phyloP scores from a whole-genome alignment of 2,888 invertebrate species.

The Venustoraphidia nigricollis region DNA sequence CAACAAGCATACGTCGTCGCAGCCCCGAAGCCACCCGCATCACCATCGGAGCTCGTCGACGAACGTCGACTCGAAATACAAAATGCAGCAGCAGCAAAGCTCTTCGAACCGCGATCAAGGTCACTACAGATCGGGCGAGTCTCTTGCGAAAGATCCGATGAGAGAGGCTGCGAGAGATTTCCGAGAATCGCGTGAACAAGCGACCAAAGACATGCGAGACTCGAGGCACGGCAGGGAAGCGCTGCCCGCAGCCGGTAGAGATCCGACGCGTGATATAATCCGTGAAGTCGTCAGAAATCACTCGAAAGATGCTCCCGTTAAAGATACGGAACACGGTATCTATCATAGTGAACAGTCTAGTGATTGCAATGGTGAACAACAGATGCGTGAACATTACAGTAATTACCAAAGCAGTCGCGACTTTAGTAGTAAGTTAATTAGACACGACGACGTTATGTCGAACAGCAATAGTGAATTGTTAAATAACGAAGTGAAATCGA shows the following conservation, averaged over 20 bases:
- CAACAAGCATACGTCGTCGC: neutral
- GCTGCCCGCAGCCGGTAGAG: no score
- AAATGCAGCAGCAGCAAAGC: conserved; percentile 11
- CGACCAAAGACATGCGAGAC: neutral
- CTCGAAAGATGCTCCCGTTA: conserved; percentile 9
- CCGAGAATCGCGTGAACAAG: conserved; percentile 10
- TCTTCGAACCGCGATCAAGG: conserved; percentile 15
- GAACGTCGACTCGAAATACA: conserved; percentile 5
- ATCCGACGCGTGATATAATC: no score
- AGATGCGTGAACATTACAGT: no score
- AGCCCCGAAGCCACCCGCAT: neutral
- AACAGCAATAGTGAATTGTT: no score
- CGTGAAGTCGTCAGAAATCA: neutral
- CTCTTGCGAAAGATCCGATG: conserved; percentile 17
- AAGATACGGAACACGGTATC: conserved; percentile 9
- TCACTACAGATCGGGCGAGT: conserved; percentile 15
- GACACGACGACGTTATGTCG: no score
- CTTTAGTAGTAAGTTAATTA: no score
- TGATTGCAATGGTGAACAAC: no score
- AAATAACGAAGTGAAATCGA: no score
- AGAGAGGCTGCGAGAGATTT: conserved; percentile 21
- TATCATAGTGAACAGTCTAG: neutral
- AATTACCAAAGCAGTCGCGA: no score
- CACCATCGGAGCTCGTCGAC: neutral
- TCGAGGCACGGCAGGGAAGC: no score